Evolutionary conservation across 23 tunicate genomes (phyloP), one percentile per base, ranked within the genome.

Genomic region (Trididemnum nubilum): DNA sequence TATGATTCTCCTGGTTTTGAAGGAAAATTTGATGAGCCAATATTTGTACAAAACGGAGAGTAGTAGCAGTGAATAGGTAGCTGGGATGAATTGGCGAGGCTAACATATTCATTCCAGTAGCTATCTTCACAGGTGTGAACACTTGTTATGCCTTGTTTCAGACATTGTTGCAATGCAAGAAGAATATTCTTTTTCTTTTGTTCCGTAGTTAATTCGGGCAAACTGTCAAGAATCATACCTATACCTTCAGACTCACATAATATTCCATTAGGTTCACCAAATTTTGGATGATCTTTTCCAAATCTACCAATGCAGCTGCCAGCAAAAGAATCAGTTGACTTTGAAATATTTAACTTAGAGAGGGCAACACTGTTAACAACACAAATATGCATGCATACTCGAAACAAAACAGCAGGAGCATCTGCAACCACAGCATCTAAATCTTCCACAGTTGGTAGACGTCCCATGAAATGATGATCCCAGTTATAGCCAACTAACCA

Each of bases 111-210:
- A 28, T 82, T 34, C 92, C 96, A 86, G 40, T 77, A 65, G 9
- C 52, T 44, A 30, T 40, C 72, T 28, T 95, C 99, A 33, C 75
- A 70, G 33, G 92, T 52, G 67, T 95, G 99, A 29, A 95, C 92
- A 58, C 89, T 83, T 12, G 99, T 95, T 2, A 90, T 31, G 15
- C 99, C 99, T 58, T 37, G 36, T 79, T 90, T 74, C 31, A 95
- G 32, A 57, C 96, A 86, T 22, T 83, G 77, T 23, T 95, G 54
- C 63, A 86, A 64, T 21, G 85, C 90, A 37, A 69, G 2, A 22
- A 73, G 23, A 65, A 95, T 83, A 22, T 71, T 50, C 28, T 77
- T 34, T 72, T 89, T 90, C 27, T 66, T 82, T 25, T 67, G 54
- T 30, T 85, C 77, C 66, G 83, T 58, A 0, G 90, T 37, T 27